phyloP scores from a whole-genome alignment of 2,797 vertebrate genomes.

The Todus mexicanus region DNA sequence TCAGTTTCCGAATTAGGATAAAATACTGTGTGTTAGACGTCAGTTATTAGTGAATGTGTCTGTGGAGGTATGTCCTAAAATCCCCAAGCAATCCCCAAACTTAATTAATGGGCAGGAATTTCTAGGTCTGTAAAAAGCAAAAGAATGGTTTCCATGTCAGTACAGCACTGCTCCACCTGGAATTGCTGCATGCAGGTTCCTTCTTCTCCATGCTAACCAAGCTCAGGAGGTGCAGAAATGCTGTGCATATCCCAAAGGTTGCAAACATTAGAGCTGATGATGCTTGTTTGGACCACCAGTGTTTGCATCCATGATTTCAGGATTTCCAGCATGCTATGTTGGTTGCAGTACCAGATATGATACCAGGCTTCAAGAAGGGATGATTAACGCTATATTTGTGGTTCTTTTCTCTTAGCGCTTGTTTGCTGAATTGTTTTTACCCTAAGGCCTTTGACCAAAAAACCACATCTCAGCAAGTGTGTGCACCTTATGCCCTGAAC shows the following conservation, averaged over 20 bases:
- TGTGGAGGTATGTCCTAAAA: neutral
- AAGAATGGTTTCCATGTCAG: neutral
- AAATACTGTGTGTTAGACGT: slow-evolving; percentile 6
- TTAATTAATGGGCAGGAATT: neutral
- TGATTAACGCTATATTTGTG: neutral
- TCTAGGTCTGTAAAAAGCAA: neutral
- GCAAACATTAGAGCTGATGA: too few relatives aligned
- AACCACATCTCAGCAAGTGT: neutral
- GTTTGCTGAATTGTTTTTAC: neutral
- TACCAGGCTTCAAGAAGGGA: neutral
- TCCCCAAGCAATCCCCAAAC: neutral
- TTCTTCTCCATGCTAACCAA: neutral
- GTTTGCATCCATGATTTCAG: neutral
- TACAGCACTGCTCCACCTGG: neutral
- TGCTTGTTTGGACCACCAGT: neutral
- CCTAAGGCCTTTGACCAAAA: neutral
- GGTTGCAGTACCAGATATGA: neutral
- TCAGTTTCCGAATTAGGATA: neutral
- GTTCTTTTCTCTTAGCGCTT: neutral
- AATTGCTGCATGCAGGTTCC: rapidly evolving
- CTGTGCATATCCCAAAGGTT: neutral
- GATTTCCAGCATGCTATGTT: neutral
- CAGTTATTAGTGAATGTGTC: neutral
- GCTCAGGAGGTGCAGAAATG: neutral
- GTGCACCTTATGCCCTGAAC: neutral